A percentile compares a stretch with the other conserved stretches of the same genome.
phyloP scores from a whole-genome alignment of 2,888 invertebrate species.

The Athetis lepigone region DNA sequence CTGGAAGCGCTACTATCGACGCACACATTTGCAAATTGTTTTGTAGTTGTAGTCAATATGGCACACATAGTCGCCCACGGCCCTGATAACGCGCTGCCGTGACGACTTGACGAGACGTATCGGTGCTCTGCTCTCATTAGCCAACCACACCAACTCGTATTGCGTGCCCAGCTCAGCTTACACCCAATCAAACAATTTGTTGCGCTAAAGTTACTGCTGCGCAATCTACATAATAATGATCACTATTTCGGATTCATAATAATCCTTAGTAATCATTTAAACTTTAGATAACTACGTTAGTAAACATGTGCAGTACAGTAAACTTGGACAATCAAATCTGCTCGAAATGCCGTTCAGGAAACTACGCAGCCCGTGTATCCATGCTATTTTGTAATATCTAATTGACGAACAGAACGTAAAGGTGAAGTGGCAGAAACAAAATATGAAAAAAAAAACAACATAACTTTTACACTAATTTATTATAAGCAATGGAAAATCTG shows the following conservation, averaged over 20 bases:
- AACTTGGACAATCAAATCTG: no score
- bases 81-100: conserved; percentile 86
- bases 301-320: no score
- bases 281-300: no score
- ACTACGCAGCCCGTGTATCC: no score
- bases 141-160: conserved; percentile 77
- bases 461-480: background rate
- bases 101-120: conserved; percentile 82
- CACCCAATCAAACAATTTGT: conserved; percentile 84
- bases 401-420: no score
- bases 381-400: no score
- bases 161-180: conserved; percentile 85
- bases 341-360: no score
- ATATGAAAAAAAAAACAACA: no score
- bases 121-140: conserved; percentile 87
- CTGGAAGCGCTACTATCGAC: conserved; percentile 87
- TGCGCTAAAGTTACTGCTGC: conserved; percentile 72
- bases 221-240: conserved; percentile 43
- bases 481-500: background rate
- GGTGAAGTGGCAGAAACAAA: no score
- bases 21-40: conserved; percentile 77
- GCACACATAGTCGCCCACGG: conserved; percentile 82
- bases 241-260: no score
- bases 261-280: no score
- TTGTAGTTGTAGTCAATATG: conserved; percentile 72